Base-by-base conservation (phyloP, 2,113 vertebrate genomes). In the Antechinus flavipes region DNA sequence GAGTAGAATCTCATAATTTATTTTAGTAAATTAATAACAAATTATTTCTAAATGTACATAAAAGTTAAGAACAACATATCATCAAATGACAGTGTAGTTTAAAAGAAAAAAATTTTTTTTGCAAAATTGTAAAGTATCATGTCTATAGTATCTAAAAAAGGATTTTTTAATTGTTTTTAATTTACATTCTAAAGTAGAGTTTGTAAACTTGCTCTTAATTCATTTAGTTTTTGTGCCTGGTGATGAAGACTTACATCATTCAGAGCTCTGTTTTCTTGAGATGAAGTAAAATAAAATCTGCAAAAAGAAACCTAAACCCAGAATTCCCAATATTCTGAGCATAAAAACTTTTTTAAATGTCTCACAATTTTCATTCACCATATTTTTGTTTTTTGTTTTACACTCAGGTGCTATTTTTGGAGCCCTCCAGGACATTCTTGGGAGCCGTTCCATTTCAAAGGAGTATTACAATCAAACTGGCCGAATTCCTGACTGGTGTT, bases 401-500 rank as follows among this genome's bases (percentile, higher is more conserved):
- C 35, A 68, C 0, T 12, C 93, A 99, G 99, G 99, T 46, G 99
- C 99, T 46, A 99, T 99, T 98, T 99, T 99, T 94, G 99, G 99
- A 96, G 99, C 99, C 0, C 98, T 99, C 55, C 99, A 99, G 98
- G 99, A 99, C 98, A 99, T 99, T 89, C 98, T 99, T 58, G 99
- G 99, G 46, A 99, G 99, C 97, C 98, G 99, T 5, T 99, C 99
- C 0, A 99, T 99, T 95, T 99, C 99, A 56, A 99, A 99, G 84
- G 99, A 99, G 22, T 99, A 99, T 98, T 99, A 99, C 96, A 99
- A 98, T 98, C 99, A 99, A 98, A 99, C 98, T 0, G 99, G 99
- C 8, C 99, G 99, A 27, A 99, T 99, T 76, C 99, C 99, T 2
- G 99, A 99, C 98, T 99, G 99, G 99, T 99, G 99, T 97, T 99